These are phyloP conservation scores for Engystomops pustulosus DNA, from an alignment of 2,113 vertebrate genomes.

Conservation along the genomic window DNA sequence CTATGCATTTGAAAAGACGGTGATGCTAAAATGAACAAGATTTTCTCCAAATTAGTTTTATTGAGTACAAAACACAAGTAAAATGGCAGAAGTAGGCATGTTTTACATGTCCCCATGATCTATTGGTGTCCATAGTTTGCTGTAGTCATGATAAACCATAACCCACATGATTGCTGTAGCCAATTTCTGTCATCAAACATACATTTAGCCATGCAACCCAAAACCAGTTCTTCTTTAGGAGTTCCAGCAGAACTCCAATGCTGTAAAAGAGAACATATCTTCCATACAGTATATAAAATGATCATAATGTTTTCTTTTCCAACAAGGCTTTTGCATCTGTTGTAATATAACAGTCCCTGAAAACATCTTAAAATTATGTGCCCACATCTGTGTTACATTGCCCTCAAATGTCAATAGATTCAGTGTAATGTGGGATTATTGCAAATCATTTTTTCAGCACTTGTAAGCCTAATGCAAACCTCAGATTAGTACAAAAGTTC, in stretches of 20 bases:
- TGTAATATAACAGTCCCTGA: neutral
- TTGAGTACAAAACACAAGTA: no score
- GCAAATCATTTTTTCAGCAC: constrained; percentile 29
- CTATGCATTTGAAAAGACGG: no score
- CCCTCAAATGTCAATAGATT: constrained; percentile 38
- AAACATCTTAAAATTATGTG: neutral
- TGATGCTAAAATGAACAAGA: no score
- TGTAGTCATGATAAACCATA: no score
- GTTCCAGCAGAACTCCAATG: neutral
- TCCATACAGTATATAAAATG: neutral
- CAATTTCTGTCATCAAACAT: no score
- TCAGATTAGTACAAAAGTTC: constrained; percentile 52
- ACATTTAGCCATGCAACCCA: no score
- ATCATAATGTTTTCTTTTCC: neutral
- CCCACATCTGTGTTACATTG: constrained; percentile 16
- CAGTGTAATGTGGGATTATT: constrained; percentile 45
- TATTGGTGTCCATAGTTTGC: no score
- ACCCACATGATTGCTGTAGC: no score
- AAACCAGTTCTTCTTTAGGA: no score
- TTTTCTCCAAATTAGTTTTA: no score
- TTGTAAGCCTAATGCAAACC: constrained; percentile 30
- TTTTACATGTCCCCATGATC: no score
- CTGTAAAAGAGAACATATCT: neutral
- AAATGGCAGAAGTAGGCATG: no score
- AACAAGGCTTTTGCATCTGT: neutral